Evolutionary conservation across 2,797 vertebrate species (phyloP).

Genomic region (Chaetophractus vellerosus): DNA sequence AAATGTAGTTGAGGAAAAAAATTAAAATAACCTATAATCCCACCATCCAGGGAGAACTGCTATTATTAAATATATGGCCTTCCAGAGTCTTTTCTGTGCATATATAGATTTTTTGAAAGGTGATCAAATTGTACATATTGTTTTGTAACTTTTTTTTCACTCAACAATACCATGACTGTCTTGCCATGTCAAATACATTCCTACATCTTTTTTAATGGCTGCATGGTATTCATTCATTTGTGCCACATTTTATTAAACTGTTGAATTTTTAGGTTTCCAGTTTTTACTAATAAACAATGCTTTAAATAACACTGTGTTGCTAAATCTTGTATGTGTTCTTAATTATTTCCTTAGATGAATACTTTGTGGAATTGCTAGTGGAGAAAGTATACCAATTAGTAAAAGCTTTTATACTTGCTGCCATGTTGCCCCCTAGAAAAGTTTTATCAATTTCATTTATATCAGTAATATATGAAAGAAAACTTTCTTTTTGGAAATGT

Average conservation of each 20-base stretch:
- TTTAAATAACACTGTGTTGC: conserved; percentile 74
- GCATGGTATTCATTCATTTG: conserved; percentile 71
- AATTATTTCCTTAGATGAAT: conserved; percentile 60
- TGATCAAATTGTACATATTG: conserved; percentile 75
- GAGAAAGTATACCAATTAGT: background rate
- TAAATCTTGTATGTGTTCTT: conserved; percentile 60
- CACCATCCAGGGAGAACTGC: conserved; percentile 46
- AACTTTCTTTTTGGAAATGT: background rate
- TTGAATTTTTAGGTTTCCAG: conserved; percentile 80
- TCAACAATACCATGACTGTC: conserved; percentile 65
- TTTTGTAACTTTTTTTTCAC: conserved; percentile 79
- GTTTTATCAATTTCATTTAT: background rate
- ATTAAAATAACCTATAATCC: conserved; percentile 9
- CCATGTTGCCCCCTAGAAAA: conserved; percentile 8
- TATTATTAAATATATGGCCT: conserved; percentile 56
- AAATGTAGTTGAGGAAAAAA: background rate
- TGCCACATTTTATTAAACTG: conserved; percentile 81
- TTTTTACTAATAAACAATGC: conserved; percentile 84
- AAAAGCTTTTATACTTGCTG: conserved; percentile 25
- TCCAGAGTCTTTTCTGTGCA: conserved; percentile 64
- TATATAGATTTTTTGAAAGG: conserved; percentile 69
- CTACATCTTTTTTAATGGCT: conserved; percentile 77
- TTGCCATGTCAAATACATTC: conserved; percentile 71
- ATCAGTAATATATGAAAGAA: conserved; percentile 13
- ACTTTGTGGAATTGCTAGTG: conserved; percentile 42